A percentile compares a stretch with the other conserved stretches of the same genome.
phyloP scores from a whole-genome alignment of 2,888 invertebrate species.

The Corythucha ciliata region DNA sequence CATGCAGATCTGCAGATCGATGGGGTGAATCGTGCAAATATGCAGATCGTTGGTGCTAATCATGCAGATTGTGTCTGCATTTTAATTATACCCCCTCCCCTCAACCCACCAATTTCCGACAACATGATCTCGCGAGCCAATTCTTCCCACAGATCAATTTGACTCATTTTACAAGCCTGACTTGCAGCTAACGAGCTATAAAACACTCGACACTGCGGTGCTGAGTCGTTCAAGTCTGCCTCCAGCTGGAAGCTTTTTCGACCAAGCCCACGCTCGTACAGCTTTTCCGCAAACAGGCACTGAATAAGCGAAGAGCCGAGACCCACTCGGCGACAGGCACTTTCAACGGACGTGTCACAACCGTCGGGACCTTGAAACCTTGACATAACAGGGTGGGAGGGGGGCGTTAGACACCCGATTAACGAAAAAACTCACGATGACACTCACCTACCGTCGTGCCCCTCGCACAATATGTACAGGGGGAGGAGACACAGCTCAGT shows the following conservation, averaged over 20 bases:
- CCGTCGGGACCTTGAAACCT: slow-evolving; percentile 59
- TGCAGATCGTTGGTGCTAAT: too few relatives aligned
- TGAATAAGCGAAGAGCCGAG: slow-evolving; percentile 73
- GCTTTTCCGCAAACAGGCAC: slow-evolving; percentile 75
- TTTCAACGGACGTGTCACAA: slow-evolving; percentile 55
- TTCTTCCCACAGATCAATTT: slow-evolving; percentile 72
- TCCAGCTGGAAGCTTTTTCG: slow-evolving; percentile 73
- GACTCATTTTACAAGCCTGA: slow-evolving; percentile 61
- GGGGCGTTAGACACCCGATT: too few relatives aligned
- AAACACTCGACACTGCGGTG: slow-evolving; percentile 61
- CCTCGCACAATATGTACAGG: slow-evolving; percentile 71
- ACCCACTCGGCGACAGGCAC: slow-evolving; percentile 65
- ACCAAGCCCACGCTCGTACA: slow-evolving; percentile 66
- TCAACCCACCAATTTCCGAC: slow-evolving; percentile 44
- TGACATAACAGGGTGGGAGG: too few relatives aligned
- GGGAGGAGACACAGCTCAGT: slow-evolving; percentile 42
- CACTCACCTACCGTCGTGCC: slow-evolving; percentile 60
- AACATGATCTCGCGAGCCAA: slow-evolving; percentile 77
- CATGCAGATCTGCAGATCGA: too few relatives aligned
- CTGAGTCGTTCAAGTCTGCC: slow-evolving; percentile 39
- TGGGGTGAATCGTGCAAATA: too few relatives aligned
- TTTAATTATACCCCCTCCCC: too few relatives aligned
- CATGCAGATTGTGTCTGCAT: too few relatives aligned
- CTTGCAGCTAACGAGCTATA: slow-evolving; percentile 59
- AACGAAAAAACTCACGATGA: too few relatives aligned